phyloP scores from a whole-genome alignment of 1,140 invertebrate genomes.

The Trissolcus basalis region DNA sequence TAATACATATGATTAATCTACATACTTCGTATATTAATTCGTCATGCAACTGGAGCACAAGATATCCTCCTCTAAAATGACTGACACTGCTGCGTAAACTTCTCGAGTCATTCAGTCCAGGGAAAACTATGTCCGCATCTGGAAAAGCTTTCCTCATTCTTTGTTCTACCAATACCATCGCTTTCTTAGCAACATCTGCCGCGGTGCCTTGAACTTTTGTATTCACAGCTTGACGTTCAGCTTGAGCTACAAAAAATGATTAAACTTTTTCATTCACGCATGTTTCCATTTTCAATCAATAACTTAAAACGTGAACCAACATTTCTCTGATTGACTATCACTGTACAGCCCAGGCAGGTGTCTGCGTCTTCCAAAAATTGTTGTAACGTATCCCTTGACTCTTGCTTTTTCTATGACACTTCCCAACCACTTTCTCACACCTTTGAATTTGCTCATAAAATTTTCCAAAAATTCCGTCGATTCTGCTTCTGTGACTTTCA shows the following conservation, averaged over 20 bases:
- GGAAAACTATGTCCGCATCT: conserved; percentile 64
- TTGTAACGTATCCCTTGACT: conserved; percentile 87
- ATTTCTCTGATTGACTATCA: conserved; percentile 77
- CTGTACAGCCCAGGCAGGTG: conserved; percentile 87
- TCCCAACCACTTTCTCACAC: conserved; percentile 82
- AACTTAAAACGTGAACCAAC: conserved; percentile 69
- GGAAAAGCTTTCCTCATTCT: conserved; percentile 71
- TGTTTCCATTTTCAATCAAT: too few species aligned
- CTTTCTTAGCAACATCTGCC: conserved; percentile 94
- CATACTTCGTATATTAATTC: conserved; percentile 96
- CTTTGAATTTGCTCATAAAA: conserved; percentile 90
- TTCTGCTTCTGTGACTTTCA: conserved; percentile 88
- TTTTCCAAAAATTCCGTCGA: conserved; percentile 87
- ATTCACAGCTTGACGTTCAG: conserved; percentile 97
- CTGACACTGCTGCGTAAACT: conserved; percentile 65
- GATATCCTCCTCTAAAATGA: conserved; percentile 74
- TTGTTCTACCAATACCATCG: conserved; percentile 88
- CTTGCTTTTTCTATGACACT: conserved; percentile 83
- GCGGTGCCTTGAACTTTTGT: conserved; percentile 97
- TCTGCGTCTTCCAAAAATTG: conserved; percentile 86
- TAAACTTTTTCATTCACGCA: too few species aligned
- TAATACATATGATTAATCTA: too few species aligned
- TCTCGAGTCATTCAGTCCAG: conserved; percentile 54
- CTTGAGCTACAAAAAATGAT: conserved; percentile 80
- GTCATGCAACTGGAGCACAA: conserved; percentile 96